Evolutionary conservation across 2,113 vertebrate genomes (phyloP).

Genomic region (Grantiella picta): DNA sequence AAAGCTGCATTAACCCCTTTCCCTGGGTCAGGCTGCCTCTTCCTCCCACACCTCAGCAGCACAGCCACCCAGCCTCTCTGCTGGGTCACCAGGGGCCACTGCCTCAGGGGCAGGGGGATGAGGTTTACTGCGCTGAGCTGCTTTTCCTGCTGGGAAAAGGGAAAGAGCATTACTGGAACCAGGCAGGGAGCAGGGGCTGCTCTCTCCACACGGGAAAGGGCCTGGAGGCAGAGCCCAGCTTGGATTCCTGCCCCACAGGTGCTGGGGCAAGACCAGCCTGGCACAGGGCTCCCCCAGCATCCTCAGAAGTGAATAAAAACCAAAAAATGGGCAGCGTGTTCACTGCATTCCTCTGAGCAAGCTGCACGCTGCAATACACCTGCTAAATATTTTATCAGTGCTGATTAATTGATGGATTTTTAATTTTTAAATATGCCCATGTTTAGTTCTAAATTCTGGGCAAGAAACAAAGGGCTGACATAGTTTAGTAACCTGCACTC

Average conservation of each 20-base stretch:
- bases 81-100: background rate
- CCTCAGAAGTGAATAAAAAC: background rate
- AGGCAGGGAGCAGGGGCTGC: background rate
- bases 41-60: background rate
- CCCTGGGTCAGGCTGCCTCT: background rate
- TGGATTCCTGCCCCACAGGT: background rate
- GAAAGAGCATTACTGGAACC: background rate
- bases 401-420: slow-evolving; percentile 38
- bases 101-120: background rate
- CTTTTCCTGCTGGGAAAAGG: background rate
- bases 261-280: background rate
- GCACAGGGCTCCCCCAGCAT: fast-evolving
- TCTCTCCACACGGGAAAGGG: background rate
- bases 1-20: background rate
- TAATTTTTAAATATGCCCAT: background rate
- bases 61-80: background rate
- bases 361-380: background rate
- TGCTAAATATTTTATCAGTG: background rate
- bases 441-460: background rate
- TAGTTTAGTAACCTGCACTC: background rate
- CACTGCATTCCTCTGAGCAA: background rate
- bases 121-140: background rate
- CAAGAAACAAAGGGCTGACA: background rate
- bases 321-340: background rate
- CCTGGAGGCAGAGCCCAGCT: background rate